Evolutionary conservation across 1,140 invertebrate genomes (phyloP).

Genomic region (Triops cancriformis): DNA sequence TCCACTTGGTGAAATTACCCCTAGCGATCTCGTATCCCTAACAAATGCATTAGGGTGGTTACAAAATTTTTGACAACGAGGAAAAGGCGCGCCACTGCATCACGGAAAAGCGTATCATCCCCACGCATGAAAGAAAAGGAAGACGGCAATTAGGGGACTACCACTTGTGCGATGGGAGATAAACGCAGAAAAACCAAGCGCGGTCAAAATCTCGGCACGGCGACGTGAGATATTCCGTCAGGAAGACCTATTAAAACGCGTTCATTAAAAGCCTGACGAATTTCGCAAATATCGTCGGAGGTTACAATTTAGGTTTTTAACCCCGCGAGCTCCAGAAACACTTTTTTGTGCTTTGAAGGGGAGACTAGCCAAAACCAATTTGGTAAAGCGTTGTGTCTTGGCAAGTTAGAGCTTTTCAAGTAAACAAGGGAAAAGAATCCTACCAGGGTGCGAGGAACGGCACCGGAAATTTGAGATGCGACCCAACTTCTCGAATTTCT

Average conservation of each 20-base stretch:
- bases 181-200: not conserved
- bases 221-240: not conserved
- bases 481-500: no score
- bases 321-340: not conserved
- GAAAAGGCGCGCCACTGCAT: not conserved
- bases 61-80: not conserved
- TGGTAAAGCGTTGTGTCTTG: not conserved
- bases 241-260: not conserved
- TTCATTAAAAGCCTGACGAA: not conserved
- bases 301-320: not conserved
- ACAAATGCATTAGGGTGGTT: not conserved
- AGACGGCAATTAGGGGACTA: not conserved
- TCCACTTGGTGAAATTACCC: constrained; percentile 8
- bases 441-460: not conserved
- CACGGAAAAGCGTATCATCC: not conserved
- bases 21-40: not conserved
- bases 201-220: not conserved
- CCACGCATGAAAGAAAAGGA: not conserved
- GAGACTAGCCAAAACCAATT: not conserved
- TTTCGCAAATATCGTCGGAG: not conserved
- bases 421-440: not conserved
- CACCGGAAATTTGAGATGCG: no score
- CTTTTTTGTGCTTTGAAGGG: not conserved
- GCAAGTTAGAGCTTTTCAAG: not conserved
- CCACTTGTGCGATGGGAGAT: not conserved